A percentile compares a stretch with the other conserved stretches of the same genome.
These are phyloP conservation scores for Punctoribates punctum DNA, from an alignment of 2,888 invertebrate species.

Conservation along the genomic window DNA sequence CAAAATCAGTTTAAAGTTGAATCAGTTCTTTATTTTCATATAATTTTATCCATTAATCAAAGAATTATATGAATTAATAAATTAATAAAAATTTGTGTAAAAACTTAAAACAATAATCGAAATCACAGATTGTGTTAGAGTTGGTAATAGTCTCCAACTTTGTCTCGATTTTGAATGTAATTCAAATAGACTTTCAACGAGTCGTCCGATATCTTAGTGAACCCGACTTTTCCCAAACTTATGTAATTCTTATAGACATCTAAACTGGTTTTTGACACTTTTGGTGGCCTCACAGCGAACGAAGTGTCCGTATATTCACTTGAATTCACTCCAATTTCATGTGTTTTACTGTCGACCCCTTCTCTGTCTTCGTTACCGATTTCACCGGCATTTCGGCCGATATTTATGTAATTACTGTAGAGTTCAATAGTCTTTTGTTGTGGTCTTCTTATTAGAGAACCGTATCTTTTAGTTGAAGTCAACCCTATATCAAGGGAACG, in stretches of 20 bases:
- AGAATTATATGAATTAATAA: too few species aligned
- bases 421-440: not conserved
- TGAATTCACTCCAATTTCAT: not conserved
- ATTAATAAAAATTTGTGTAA: too few species aligned
- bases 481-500: not conserved
- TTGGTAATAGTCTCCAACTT: not conserved
- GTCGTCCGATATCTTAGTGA: constrained; percentile 45
- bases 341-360: not conserved
- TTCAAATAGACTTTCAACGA: not conserved
- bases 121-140: not conserved
- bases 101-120: not conserved
- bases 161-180: constrained; percentile 5
- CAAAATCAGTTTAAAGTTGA: too few species aligned
- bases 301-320: constrained; percentile 57
- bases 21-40: too few species aligned
- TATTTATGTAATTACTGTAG: constrained; percentile 17
- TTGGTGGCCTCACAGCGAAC: constrained; percentile 64
- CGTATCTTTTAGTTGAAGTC: constrained; percentile 2
- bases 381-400: constrained; percentile 7
- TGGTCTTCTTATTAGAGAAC: not conserved
- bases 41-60: too few species aligned
- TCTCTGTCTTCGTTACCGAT: not conserved
- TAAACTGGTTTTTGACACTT: constrained; percentile 62
- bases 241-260: constrained; percentile 70
- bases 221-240: constrained; percentile 59